Percentiles rank a stretch among this genome's conserved stretches.
phyloP scores from a whole-genome alignment of 2,888 invertebrate genomes.

The Acrobeloides nanus region DNA sequence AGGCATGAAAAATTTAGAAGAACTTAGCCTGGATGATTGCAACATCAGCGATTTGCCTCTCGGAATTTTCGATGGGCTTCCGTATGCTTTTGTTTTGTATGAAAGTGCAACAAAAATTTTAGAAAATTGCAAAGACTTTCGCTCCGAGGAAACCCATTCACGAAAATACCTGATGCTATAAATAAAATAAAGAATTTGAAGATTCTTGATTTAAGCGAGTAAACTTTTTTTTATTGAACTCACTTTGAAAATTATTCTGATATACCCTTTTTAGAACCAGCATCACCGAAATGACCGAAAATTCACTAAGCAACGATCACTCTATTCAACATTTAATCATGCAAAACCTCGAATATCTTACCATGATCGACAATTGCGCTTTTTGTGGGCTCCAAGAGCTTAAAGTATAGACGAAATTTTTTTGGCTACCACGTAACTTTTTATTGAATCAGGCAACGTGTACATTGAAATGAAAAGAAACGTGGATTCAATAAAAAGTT shows the following conservation, averaged over 20 bases:
- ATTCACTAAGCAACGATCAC: constrained; percentile 30
- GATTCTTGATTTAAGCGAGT: constrained; percentile 30
- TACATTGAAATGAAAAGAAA: too few relatives aligned
- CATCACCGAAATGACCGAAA: constrained; percentile 24
- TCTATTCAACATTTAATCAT: constrained; percentile 30
- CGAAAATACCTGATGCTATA: constrained; percentile 29
- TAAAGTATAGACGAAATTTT: too few relatives aligned
- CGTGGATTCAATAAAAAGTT: too few relatives aligned
- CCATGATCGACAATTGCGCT: constrained; percentile 12
- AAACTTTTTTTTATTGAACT: too few relatives aligned
- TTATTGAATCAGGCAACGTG: too few relatives aligned
- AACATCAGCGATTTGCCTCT: constrained; percentile 5
- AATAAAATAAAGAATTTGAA: constrained; percentile 20
- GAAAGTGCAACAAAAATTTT: constrained; percentile 6
- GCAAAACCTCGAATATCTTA: constrained; percentile 24
- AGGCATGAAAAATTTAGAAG: constrained; percentile 31
- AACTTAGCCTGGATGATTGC: constrained; percentile 36
- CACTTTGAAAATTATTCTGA: too few relatives aligned
- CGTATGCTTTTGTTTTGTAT: constrained; percentile 16
- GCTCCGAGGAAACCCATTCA: constrained; percentile 29
- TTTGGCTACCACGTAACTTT: too few relatives aligned
- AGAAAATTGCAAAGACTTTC: constrained; percentile 33
- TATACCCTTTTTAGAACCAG: too few relatives aligned
- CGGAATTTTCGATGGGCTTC: constrained; percentile 29
- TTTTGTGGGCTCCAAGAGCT: constrained; percentile 17